Percentiles rank a stretch among this genome's conserved stretches.
phyloP scores from a whole-genome alignment of 1,140 invertebrate species.

The Anastrepha obliqua region DNA sequence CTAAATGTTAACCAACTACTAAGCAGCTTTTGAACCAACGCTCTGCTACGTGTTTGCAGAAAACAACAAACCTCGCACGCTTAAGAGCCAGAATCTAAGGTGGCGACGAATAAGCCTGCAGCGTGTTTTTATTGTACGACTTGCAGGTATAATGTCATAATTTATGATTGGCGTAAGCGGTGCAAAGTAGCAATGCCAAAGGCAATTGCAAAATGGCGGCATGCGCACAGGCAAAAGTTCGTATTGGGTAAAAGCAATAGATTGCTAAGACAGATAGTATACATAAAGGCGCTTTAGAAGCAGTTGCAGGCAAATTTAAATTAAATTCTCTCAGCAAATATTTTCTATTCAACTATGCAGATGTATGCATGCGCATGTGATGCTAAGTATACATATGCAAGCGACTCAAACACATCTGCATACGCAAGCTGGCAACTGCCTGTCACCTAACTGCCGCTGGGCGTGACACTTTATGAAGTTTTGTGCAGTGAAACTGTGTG shows the following conservation, averaged over 20 bases:
- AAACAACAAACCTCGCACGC: too few relatives aligned
- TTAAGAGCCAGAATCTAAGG: not conserved
- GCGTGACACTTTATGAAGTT: slow-evolving; percentile 35
- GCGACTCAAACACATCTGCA: not conserved
- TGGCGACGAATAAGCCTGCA: too few relatives aligned
- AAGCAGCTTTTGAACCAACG: too few relatives aligned
- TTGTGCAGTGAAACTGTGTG: not conserved
- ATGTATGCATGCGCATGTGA: not conserved
- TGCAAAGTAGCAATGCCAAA: not conserved
- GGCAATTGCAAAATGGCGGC: not conserved
- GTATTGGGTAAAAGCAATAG: too few relatives aligned
- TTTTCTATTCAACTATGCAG: not conserved
- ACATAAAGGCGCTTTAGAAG: not conserved
- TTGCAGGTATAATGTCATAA: not conserved
- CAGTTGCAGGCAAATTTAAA: not conserved
- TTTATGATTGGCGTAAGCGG: not conserved
- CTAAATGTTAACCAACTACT: not conserved
- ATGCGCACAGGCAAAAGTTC: too few relatives aligned
- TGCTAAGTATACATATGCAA: not conserved
- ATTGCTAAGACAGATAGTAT: not conserved
- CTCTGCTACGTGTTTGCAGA: too few relatives aligned
- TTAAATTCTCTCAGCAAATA: slow-evolving; percentile 20
- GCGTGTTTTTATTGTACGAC: not conserved
- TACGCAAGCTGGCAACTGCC: not conserved
- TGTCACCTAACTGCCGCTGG: not conserved